phyloP scores from a whole-genome alignment of 2,113 vertebrate species.

The Cathartes aura region DNA sequence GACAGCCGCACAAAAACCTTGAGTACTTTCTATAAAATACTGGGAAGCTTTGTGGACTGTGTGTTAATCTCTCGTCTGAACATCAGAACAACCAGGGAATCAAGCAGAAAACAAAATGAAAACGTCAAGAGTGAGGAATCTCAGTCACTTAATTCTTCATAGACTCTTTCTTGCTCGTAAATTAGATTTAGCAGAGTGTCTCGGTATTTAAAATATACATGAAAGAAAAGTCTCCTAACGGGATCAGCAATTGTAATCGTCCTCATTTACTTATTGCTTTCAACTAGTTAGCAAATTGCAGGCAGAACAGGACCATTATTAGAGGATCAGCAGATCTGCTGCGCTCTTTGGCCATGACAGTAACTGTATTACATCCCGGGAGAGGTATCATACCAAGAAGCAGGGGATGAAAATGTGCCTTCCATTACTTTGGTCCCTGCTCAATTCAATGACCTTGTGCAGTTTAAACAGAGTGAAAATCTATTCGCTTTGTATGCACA shows the following conservation, averaged over 20 bases:
- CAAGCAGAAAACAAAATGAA: neutral
- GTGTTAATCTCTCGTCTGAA: neutral
- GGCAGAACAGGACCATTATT: fast-evolving
- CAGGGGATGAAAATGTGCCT: neutral
- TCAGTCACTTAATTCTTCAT: neutral
- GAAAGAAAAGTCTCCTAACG: neutral
- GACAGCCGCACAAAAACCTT: neutral
- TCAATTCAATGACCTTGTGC: neutral
- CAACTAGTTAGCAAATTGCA: neutral
- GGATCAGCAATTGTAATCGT: neutral
- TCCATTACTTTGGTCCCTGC: neutral
- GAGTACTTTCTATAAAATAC: neutral
- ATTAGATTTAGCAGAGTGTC: neutral
- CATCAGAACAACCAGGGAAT: neutral
- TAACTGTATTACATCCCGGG: fast-evolving
- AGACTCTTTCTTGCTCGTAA: neutral
- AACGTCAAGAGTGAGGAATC: neutral
- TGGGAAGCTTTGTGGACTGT: neutral
- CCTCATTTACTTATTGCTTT: neutral
- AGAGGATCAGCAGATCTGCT: neutral
- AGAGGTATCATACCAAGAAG: neutral
- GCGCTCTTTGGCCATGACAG: neutral
- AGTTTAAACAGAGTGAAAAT: neutral
- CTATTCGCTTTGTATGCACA: neutral
- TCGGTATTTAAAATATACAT: neutral